These are phyloP conservation scores for Stictonetta naevosa DNA, from an alignment of 2,113 vertebrate genomes.

Conservation along the genomic window DNA sequence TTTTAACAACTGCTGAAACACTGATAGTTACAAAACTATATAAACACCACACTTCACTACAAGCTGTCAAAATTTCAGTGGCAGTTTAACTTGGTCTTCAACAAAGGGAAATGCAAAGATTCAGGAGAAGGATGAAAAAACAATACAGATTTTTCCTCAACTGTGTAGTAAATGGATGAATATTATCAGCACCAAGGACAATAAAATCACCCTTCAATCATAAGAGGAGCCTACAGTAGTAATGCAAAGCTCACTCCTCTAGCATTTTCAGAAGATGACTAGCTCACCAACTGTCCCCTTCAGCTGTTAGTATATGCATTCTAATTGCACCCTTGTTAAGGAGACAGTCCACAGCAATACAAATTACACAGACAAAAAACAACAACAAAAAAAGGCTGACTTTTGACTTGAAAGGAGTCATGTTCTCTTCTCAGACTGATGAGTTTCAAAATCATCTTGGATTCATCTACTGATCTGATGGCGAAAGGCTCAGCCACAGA, in stretches of 20 bases:
- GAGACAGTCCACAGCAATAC: background rate
- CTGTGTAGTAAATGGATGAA: fast-evolving
- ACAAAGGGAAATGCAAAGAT: background rate
- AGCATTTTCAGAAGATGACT: background rate
- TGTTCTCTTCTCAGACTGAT: background rate
- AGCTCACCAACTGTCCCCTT: background rate
- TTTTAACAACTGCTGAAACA: background rate
- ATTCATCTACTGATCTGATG: background rate
- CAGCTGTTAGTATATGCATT: background rate
- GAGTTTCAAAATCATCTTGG: background rate
- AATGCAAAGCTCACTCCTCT: background rate
- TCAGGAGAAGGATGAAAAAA: background rate
- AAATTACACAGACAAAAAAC: background rate
- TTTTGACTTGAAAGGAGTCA: background rate
- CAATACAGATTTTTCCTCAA: background rate
- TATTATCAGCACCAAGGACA: background rate
- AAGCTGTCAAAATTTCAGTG: background rate
- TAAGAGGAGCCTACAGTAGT: background rate
- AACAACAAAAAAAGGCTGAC: background rate
- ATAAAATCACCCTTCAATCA: background rate
- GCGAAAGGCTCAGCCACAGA: background rate
- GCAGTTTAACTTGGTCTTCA: background rate
- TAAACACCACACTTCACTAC: background rate
- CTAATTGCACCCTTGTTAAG: background rate
- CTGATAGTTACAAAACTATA: background rate